A percentile compares a stretch with the other conserved stretches of the same genome.
These are phyloP conservation scores for Fopius arisanus DNA, from an alignment of 1,140 invertebrate species.

Conservation along the genomic window DNA sequence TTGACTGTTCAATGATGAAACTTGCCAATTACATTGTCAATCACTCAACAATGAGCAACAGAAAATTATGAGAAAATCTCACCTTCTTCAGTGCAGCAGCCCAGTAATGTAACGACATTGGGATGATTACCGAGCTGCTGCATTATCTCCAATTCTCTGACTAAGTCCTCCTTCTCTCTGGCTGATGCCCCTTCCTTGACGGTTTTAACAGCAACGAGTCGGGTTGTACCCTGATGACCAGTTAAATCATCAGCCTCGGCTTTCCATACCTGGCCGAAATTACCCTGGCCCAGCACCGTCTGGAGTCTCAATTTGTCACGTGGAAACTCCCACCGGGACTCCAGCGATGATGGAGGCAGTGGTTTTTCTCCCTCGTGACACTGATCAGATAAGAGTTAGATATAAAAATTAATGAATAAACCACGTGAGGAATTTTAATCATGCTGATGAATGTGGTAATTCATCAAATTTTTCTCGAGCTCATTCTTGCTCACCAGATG, in stretches of 20 bases:
- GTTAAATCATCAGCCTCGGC: conserved; percentile 82
- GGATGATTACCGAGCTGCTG: conserved; percentile 84
- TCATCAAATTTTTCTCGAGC: not conserved
- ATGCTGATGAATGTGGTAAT: not conserved
- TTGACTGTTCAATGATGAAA: not conserved
- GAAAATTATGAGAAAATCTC: conserved; percentile 28
- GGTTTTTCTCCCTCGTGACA: conserved; percentile 63
- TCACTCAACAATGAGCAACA: not conserved
- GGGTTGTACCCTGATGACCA: conserved; percentile 77
- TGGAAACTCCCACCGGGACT: conserved; percentile 79
- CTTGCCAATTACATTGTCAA: not conserved
- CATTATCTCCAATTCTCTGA: conserved; percentile 83
- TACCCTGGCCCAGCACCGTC: conserved; percentile 81
- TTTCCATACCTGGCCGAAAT: conserved; percentile 88
- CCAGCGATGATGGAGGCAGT: conserved; percentile 64
- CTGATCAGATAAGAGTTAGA: conserved; percentile 37
- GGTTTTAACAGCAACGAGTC: conserved; percentile 83
- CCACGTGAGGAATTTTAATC: too few species aligned
- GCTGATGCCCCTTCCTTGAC: conserved; percentile 77
- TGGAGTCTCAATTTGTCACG: conserved; percentile 80
- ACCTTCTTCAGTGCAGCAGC: conserved; percentile 86
- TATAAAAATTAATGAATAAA: too few species aligned
- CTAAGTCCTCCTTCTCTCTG: conserved; percentile 80
- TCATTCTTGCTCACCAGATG: conserved; percentile 56
- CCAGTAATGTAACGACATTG: conserved; percentile 85